Percentiles rank a stretch among this genome's conserved stretches.
Evolutionary conservation across 1,140 invertebrate genomes (phyloP).

Genomic region (Neodiprion pinetum): DNA sequence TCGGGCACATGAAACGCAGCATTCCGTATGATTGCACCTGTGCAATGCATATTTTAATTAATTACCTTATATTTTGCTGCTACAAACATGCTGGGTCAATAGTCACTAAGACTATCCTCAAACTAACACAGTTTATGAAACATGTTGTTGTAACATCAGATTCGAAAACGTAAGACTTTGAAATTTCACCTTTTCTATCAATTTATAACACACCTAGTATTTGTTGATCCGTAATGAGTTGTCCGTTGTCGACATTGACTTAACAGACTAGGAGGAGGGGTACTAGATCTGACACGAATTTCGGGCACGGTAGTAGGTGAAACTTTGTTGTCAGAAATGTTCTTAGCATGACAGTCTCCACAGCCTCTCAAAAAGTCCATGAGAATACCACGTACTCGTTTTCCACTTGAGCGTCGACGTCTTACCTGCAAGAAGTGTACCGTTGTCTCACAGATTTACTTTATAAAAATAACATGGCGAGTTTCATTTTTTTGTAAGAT

Average conservation of each 20-base stretch:
- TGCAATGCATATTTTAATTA: not conserved
- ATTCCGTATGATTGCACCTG: not conserved
- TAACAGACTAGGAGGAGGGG: not conserved
- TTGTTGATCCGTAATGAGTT: not conserved
- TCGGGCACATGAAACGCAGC: constrained; percentile 38
- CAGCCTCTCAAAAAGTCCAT: constrained; percentile 52
- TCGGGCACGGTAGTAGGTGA: not conserved
- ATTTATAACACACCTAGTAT: not conserved
- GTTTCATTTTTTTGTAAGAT: too few species aligned
- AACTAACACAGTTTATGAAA: too few species aligned
- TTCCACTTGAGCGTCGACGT: constrained; percentile 47
- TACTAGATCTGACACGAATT: not conserved
- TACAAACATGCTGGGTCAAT: too few species aligned
- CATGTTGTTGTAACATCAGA: not conserved
- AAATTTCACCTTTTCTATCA: not conserved
- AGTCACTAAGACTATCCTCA: too few species aligned
- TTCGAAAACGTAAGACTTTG: too few species aligned
- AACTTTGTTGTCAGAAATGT: constrained; percentile 3
- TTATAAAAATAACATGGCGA: too few species aligned
- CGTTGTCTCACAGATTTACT: not conserved
- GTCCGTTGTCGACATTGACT: not conserved
- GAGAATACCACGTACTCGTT: constrained; percentile 45
- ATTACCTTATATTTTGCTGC: not conserved
- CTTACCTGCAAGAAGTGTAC: constrained; percentile 30
- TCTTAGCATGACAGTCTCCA: constrained; percentile 42